Conservation (phyloP, 1,140 invertebrate species). For the Samia ricini region DNA sequence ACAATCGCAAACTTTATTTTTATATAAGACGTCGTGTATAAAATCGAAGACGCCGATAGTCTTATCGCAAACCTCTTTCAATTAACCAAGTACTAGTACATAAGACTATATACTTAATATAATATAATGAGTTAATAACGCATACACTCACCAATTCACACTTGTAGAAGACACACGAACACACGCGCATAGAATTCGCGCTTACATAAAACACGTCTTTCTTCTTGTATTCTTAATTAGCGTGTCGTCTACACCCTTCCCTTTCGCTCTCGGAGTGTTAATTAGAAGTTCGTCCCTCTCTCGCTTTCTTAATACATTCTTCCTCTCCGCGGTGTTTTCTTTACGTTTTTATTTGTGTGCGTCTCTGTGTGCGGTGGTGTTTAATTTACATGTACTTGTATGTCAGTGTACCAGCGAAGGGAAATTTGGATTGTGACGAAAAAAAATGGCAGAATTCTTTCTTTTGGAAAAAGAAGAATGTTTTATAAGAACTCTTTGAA, state of each 20-base stretch:
- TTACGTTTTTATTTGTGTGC: slow-evolving; percentile 77
- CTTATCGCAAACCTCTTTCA: slow-evolving; percentile 71
- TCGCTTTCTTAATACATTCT: slow-evolving; percentile 77
- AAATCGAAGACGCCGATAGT: slow-evolving; percentile 22
- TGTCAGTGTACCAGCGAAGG: slow-evolving; percentile 59
- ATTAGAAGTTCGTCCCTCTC: slow-evolving; percentile 67
- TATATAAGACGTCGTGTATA: background rate
- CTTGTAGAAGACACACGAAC: slow-evolving; percentile 50
- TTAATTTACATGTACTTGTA: slow-evolving; percentile 78
- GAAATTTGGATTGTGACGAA: slow-evolving; percentile 18
- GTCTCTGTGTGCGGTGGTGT: slow-evolving; percentile 74
- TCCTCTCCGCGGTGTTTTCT: slow-evolving; percentile 76
- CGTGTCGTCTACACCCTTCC: slow-evolving; percentile 57
- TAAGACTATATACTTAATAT: slow-evolving; percentile 66
- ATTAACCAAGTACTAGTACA: slow-evolving; percentile 75
- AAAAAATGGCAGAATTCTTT: background rate
- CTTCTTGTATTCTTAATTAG: slow-evolving; percentile 78
- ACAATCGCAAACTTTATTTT: background rate
- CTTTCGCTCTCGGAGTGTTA: slow-evolving; percentile 53
- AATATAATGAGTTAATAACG: slow-evolving; percentile 76
- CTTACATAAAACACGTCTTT: slow-evolving; percentile 74
- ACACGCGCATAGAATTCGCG: slow-evolving; percentile 37
- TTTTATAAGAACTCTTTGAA: no score
- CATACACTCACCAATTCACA: slow-evolving; percentile 53
- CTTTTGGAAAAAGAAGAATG: no score